A percentile compares a stretch with the other conserved stretches of the same genome.
Evolutionary conservation across 2,113 vertebrate genomes (phyloP).

Genomic region (Sylvia atricapilla): DNA sequence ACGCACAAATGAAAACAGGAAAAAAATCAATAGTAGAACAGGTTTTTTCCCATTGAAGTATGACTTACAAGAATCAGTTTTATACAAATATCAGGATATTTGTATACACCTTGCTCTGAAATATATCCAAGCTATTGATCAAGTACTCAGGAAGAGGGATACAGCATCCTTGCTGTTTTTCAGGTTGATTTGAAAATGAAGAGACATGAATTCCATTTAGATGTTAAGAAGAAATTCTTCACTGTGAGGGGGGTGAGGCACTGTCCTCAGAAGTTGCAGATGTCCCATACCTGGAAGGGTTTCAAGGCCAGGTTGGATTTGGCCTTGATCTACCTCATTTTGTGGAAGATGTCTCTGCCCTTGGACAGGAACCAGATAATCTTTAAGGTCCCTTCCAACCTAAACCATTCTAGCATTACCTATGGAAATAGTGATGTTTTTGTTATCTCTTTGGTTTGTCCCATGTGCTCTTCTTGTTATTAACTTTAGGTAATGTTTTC

Average conservation of each 20-base stretch:
- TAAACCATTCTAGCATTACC: not conserved
- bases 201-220: not conserved
- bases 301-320: not conserved
- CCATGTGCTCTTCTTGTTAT: not conserved
- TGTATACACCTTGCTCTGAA: not conserved
- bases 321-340: not conserved
- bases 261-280: not conserved
- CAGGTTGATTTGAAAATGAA: not conserved
- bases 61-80: not conserved
- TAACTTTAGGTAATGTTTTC: not conserved
- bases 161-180: not conserved
- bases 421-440: not conserved
- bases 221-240: not conserved
- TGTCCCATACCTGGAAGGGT: not conserved
- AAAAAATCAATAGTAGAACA: not conserved
- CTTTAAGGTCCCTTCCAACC: not conserved
- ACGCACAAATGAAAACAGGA: not conserved
- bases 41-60: not conserved
- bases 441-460: accelerated
- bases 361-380: not conserved
- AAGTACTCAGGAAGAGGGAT: not conserved
- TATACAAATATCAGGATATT: not conserved
- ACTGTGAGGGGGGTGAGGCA: not conserved
- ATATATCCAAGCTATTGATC: not conserved
- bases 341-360: not conserved